phyloP scores from a whole-genome alignment of 2,888 invertebrate genomes.

The Troilus luridus region DNA sequence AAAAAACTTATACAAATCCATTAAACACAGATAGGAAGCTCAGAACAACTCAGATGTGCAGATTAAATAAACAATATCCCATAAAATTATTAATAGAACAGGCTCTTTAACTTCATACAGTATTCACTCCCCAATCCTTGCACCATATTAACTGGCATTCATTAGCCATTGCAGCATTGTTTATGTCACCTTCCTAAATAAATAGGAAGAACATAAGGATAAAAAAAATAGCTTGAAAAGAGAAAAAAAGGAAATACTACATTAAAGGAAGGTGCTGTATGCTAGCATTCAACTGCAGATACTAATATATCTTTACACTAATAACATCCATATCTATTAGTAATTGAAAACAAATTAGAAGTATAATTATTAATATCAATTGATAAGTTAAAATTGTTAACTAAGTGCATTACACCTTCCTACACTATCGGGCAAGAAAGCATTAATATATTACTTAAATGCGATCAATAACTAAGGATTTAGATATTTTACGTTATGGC shows the following conservation, averaged over 20 bases:
- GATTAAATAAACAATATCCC: neutral
- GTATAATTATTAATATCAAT: neutral
- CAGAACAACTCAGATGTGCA: neutral
- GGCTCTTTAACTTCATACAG: neutral
- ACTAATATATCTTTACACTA: neutral
- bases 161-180: neutral
- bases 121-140: slow-evolving; percentile 10
- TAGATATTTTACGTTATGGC: neutral
- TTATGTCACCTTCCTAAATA: slow-evolving; percentile 5
- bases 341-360: neutral
- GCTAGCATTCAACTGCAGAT: neutral
- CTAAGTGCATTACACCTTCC: slow-evolving; percentile 23
- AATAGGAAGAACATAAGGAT: neutral
- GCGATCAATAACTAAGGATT: neutral
- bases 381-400: neutral
- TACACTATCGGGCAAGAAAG: neutral
- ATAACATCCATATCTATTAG: neutral
- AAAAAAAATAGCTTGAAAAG: neutral
- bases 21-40: neutral
- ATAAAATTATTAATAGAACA: neutral
- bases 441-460: neutral
- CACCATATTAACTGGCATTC: neutral
- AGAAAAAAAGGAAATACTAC: neutral
- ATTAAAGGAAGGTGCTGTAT: slow-evolving; percentile 2
- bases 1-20: neutral